A percentile compares a stretch with the other conserved stretches of the same genome.
phyloP scores from a whole-genome alignment of 2,797 vertebrate species.

The Sebastes taczanowskii region DNA sequence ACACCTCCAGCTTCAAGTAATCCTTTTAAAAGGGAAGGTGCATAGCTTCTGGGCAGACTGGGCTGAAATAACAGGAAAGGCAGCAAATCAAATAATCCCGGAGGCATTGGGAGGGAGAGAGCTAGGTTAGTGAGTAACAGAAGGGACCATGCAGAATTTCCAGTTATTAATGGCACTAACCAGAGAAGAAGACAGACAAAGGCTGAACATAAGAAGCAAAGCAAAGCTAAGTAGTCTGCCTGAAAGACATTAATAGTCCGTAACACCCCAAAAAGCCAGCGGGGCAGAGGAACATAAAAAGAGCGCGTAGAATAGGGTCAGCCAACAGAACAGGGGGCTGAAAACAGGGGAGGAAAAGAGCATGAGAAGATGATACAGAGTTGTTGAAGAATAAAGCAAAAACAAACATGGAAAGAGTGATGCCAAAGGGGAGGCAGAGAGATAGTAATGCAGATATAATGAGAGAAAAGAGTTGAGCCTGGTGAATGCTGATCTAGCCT shows the following conservation, averaged over 20 bases:
- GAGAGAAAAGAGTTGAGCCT: constrained; percentile 18
- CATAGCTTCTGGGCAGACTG: not conserved
- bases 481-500: constrained; percentile 41
- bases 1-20: constrained; percentile 2
- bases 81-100: constrained; percentile 5
- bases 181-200: not conserved
- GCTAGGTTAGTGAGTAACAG: not conserved
- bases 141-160: not conserved
- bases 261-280: constrained; percentile 14
- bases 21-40: not conserved
- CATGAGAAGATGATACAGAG: constrained; percentile 14
- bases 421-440: not conserved
- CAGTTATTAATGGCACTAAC: constrained; percentile 2
- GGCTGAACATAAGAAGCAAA: constrained; percentile 1
- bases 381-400: constrained; percentile 8
- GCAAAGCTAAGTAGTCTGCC: not conserved
- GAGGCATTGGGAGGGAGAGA: not conserved
- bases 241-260: constrained; percentile 18
- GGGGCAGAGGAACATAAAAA: constrained; percentile 25
- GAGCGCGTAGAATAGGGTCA: constrained; percentile 30
- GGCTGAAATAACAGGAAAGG: constrained; percentile 25
- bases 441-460: constrained; percentile 37
- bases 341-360: not conserved
- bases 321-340: constrained; percentile 17
- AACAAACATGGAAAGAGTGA: constrained; percentile 6